These are phyloP conservation scores for Tragelaphus imberbis DNA, from an alignment of 2,113 vertebrate species.

Conservation along the genomic window DNA sequence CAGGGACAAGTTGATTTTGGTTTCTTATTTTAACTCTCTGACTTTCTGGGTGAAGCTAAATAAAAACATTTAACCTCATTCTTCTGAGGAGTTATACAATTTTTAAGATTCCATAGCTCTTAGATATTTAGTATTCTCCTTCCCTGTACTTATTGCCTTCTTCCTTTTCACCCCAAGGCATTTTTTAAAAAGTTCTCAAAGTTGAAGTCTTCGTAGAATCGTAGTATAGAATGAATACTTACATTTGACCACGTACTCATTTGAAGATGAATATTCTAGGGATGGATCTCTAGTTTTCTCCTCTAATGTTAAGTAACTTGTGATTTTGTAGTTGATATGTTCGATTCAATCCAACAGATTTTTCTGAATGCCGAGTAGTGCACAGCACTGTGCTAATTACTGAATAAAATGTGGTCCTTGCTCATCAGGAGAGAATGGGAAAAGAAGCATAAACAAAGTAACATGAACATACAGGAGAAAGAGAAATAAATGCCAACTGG, in stretches of 20 bases:
- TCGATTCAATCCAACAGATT: not conserved
- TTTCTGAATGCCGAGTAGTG: not conserved
- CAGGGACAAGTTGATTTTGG: not conserved
- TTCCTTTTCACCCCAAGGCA: not conserved
- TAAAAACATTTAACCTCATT: constrained; percentile 40
- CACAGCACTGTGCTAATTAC: not conserved
- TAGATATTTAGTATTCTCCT: not conserved
- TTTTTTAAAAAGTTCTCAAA: not conserved
- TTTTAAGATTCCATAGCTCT: not conserved
- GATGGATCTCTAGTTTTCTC: not conserved
- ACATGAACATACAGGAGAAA: not conserved
- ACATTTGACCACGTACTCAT: not conserved
- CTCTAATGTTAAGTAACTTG: not conserved
- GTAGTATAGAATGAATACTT: not conserved
- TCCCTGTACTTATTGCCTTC: not conserved
- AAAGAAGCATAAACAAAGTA: not conserved
- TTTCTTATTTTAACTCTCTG: not conserved
- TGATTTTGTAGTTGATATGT: not conserved
- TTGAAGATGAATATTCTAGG: not conserved
- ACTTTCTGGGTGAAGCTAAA: not conserved
- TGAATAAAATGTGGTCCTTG: not conserved
- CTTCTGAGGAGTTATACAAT: not conserved
- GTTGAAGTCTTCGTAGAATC: not conserved
- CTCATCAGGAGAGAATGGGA: not conserved
- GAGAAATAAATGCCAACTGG: not conserved